A percentile compares a stretch with the other conserved stretches of the same genome.
phyloP scores from a whole-genome alignment of 92 coral and sea anemone species.

The Plumapathes pennacea region DNA sequence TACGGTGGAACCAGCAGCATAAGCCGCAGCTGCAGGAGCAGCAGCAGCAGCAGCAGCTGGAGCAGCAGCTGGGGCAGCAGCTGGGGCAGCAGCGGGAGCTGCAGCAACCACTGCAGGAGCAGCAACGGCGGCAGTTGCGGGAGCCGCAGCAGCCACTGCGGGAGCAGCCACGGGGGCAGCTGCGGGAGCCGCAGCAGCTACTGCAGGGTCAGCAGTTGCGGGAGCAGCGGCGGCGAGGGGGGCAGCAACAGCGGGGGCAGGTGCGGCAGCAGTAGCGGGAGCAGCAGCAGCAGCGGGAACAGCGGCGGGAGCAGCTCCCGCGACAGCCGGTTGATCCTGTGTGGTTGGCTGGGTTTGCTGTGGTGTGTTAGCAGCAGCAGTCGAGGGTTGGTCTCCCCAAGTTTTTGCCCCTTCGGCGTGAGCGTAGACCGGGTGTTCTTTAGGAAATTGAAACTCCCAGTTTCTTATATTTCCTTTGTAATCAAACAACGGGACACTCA shows the following conservation, averaged over 20 bases:
- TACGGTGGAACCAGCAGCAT: slow-evolving; percentile 4
- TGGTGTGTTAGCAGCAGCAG: slow-evolving; percentile 11
- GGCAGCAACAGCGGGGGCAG: slow-evolving; percentile 13
- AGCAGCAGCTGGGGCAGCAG: neutral
- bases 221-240: slow-evolving; percentile 13
- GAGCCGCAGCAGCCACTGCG: slow-evolving; percentile 1
- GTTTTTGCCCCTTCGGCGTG: slow-evolving; percentile 6
- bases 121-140: slow-evolving; percentile 21
- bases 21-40: neutral
- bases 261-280: slow-evolving; percentile 5
- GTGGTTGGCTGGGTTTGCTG: slow-evolving; percentile 16
- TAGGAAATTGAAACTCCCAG: slow-evolving; percentile 38
- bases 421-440: slow-evolving; percentile 32
- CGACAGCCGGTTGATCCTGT: slow-evolving; percentile 13
- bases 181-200: slow-evolving; percentile 5
- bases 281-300: slow-evolving; percentile 18
- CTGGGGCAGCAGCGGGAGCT: slow-evolving; percentile 6
- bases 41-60: neutral
- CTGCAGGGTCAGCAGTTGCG: neutral
- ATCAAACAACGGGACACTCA: slow-evolving; percentile 28
- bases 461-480: slow-evolving; percentile 27
- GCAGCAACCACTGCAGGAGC: slow-evolving; percentile 8
- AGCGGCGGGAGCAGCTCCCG: slow-evolving; percentile 21
- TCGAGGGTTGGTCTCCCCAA: slow-evolving; percentile 6
- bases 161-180: slow-evolving; percentile 2